Conservation (phyloP, 1,140 invertebrate genomes). For the Drosophila erecta region DNA sequence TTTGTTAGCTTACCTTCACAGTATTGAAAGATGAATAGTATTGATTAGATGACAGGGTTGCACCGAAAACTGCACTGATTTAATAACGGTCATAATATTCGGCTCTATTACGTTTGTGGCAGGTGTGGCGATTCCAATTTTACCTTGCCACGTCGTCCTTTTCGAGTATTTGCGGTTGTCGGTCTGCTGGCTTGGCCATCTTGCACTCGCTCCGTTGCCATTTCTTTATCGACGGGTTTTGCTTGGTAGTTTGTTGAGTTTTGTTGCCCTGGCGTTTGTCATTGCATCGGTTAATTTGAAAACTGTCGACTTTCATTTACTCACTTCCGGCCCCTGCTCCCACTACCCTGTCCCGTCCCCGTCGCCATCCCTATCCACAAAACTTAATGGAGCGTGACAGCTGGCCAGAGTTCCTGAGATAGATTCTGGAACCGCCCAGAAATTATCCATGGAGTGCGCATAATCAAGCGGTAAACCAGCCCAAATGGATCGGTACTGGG, state of each 20-base stretch:
- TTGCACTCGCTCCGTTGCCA: slow-evolving; percentile 3
- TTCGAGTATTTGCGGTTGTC: slow-evolving; percentile 51
- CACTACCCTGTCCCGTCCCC: background rate
- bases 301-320: slow-evolving; percentile 79
- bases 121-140: slow-evolving; percentile 13
- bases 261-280: slow-evolving; percentile 38
- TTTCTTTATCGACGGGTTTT: slow-evolving; percentile 66
- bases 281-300: slow-evolving; percentile 75
- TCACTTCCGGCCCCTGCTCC: slow-evolving; percentile 54
- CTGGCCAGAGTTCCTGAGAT: slow-evolving; percentile 43
- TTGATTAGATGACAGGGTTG: background rate
- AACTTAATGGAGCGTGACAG: slow-evolving; percentile 59
- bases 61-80: background rate
- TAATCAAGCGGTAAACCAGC: slow-evolving; percentile 73
- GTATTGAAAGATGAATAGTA: no score
- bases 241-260: slow-evolving; percentile 47
- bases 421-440: slow-evolving; percentile 51
- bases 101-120: slow-evolving; percentile 3
- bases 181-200: slow-evolving; percentile 23
- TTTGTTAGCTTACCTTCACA: no score
- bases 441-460: slow-evolving; percentile 52
- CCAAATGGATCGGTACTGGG: slow-evolving; percentile 45
- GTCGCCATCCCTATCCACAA: background rate
- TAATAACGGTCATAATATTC: background rate
- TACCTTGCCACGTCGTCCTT: slow-evolving; percentile 7